Conservation (phyloP, 2,888 invertebrate genomes). For the Morinoia aosen region DNA sequence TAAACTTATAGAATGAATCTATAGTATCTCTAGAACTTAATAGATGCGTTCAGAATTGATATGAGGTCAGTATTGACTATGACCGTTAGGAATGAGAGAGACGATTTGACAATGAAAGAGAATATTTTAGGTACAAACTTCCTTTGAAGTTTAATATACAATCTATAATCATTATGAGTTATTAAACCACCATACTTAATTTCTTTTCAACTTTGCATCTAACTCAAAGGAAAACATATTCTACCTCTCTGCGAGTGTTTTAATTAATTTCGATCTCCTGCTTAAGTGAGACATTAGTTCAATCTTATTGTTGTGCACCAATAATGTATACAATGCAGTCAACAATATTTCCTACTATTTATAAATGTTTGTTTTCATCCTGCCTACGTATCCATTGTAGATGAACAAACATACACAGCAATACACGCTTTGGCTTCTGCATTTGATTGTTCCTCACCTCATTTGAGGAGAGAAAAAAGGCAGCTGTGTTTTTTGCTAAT, state of each 20-base stretch:
- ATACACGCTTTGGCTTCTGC: no score
- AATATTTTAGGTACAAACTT: neutral
- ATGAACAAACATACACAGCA: no score
- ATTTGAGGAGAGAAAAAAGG: no score
- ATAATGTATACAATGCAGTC: no score
- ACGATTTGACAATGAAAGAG: neutral
- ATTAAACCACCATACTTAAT: neutral
- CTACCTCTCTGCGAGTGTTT: neutral
- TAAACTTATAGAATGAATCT: neutral
- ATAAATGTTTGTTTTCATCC: no score
- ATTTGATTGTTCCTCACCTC: no score
- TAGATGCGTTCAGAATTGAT: neutral
- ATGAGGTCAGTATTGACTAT: neutral
- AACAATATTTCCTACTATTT: no score
- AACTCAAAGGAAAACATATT: neutral
- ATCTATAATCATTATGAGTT: neutral
- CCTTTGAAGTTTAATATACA: neutral
- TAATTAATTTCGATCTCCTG: no score
- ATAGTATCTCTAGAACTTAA: neutral
- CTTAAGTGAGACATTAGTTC: no score
- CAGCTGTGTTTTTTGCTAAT: no score
- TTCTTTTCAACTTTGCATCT: neutral
- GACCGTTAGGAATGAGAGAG: neutral
- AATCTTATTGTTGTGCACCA: no score
- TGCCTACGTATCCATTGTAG: no score